These are phyloP conservation scores for Chaetophractus vellerosus DNA, from an alignment of 2,797 vertebrate species.

Conservation along the genomic window DNA sequence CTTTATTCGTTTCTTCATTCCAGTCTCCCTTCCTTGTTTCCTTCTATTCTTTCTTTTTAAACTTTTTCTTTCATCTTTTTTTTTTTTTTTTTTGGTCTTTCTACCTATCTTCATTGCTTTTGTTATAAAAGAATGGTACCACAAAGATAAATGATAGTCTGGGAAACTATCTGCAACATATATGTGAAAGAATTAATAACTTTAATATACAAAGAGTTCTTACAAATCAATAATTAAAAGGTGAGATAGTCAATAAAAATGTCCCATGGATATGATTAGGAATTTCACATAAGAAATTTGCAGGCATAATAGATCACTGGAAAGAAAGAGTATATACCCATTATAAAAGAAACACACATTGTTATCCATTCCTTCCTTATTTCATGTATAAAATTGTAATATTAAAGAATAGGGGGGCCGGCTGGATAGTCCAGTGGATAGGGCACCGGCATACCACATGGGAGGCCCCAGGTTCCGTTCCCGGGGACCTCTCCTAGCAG, in stretches of 20 bases:
- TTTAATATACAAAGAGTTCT: background rate
- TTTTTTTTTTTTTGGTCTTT: background rate
- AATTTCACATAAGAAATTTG: background rate
- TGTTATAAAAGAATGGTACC: background rate
- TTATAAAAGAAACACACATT: slow-evolving; percentile 6
- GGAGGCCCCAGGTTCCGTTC: too few relatives aligned
- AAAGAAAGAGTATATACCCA: background rate
- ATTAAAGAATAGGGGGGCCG: background rate
- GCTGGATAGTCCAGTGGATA: too few relatives aligned
- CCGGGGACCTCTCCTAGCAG: too few relatives aligned
- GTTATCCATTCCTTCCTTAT: background rate
- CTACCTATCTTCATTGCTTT: background rate
- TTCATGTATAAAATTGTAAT: background rate
- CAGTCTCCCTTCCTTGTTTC: background rate
- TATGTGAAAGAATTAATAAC: background rate
- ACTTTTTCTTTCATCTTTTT: background rate
- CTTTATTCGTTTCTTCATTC: background rate
- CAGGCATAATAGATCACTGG: background rate
- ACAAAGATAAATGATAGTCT: slow-evolving; percentile 40
- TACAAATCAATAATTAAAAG: slow-evolving; percentile 22
- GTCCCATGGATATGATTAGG: background rate
- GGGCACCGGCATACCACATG: too few relatives aligned
- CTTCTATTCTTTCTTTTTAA: background rate
- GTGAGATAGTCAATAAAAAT: slow-evolving; percentile 9
- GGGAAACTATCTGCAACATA: background rate